Percentiles rank a stretch among this genome's conserved stretches.
Conservation (phyloP, 2,113 vertebrate species). For the Isurus oxyrinchus region DNA sequence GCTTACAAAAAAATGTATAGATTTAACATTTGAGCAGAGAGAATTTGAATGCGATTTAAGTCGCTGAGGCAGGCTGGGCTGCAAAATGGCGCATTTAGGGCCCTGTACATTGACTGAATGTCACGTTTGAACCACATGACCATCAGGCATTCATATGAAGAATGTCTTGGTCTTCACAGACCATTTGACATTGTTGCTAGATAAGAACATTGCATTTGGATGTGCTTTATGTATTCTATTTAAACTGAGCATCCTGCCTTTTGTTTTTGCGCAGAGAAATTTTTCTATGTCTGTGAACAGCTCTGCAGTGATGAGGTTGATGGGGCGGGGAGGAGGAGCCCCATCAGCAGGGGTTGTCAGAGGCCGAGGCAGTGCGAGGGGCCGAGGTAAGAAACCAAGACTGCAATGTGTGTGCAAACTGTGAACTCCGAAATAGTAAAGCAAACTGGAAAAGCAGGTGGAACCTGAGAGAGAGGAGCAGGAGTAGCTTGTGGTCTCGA, state of each 20-base stretch:
- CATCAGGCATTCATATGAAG: slow-evolving; percentile 36
- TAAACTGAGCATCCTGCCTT: neutral
- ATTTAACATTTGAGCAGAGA: neutral
- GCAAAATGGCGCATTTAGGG: neutral
- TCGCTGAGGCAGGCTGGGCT: neutral
- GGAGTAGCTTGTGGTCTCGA: too few relatives aligned
- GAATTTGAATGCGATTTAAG: neutral
- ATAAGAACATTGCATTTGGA: neutral
- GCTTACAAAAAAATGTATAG: neutral
- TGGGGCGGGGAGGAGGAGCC: slow-evolving; percentile 75
- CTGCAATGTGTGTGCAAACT: neutral
- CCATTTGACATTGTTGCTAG: neutral
- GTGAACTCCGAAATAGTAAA: too few relatives aligned
- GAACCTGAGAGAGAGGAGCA: neutral
- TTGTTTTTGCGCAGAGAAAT: slow-evolving; percentile 66
- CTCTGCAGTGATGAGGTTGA: slow-evolving; percentile 83
- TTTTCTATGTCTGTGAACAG: slow-evolving; percentile 94
- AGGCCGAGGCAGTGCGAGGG: slow-evolving; percentile 71
- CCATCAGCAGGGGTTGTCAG: slow-evolving; percentile 63
- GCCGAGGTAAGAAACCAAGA: slow-evolving; percentile 63
- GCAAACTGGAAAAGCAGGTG: neutral
- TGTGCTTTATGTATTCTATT: neutral
- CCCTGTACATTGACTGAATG: neutral
- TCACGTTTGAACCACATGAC: neutral
- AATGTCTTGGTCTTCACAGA: neutral